A percentile compares a stretch with the other conserved stretches of the same genome.
phyloP scores from a whole-genome alignment of 2,113 vertebrate species.

The Hippolais icterina region DNA sequence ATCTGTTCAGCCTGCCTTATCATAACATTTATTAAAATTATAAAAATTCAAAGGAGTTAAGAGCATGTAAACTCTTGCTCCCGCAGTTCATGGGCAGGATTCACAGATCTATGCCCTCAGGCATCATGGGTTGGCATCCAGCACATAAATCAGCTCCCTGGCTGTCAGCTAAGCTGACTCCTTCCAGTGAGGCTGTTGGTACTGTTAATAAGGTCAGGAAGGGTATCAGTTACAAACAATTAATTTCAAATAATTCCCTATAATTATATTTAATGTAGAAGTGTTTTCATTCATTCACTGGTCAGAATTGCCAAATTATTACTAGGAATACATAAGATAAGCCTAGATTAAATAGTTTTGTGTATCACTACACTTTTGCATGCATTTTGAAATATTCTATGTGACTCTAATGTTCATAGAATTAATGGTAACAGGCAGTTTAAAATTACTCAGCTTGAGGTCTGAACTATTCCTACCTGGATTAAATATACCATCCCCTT shows the following conservation, averaged over 20 bases:
- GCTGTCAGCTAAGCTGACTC: not conserved
- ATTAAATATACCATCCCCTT: conserved; percentile 89
- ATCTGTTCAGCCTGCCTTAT: not conserved
- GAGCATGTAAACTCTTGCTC: not conserved
- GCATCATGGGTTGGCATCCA: not conserved
- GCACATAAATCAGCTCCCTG: not conserved
- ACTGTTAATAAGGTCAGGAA: not conserved
- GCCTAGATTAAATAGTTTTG: not conserved
- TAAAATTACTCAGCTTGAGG: not conserved
- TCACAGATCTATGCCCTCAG: not conserved
- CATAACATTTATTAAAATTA: not conserved
- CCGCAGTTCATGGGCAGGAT: not conserved
- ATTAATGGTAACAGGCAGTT: not conserved
- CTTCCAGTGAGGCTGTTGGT: not conserved
- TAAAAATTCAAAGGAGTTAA: not conserved
- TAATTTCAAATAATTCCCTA: not conserved
- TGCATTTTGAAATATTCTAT: not conserved
- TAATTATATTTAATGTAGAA: not conserved
- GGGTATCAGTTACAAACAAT: not conserved
- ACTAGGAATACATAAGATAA: not conserved
- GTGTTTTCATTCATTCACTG: not conserved
- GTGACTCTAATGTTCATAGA: not conserved
- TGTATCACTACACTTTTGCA: not conserved
- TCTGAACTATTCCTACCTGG: conserved; percentile 75
- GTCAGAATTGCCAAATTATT: not conserved